A percentile compares a stretch with the other conserved stretches of the same genome.
Evolutionary conservation across 2,888 invertebrate species (phyloP).

Genomic region (Agonopterix alstromeriana): DNA sequence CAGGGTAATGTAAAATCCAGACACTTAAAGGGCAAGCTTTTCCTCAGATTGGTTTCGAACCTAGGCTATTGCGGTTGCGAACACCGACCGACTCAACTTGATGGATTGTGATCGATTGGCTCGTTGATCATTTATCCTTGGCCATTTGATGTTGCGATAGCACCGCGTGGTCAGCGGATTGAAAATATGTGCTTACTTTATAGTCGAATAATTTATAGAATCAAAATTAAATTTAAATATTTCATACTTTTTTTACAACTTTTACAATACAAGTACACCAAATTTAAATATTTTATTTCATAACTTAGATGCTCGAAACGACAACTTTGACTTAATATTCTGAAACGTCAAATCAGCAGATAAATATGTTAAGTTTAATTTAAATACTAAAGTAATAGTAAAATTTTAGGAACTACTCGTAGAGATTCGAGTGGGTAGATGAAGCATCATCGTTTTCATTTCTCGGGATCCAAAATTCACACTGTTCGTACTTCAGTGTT

Average conservation of each 20-base stretch:
- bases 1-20: conserved; percentile 56
- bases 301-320: no score
- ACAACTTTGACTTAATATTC: no score
- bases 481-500: neutral
- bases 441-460: neutral
- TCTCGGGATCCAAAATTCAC: neutral
- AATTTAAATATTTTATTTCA: no score
- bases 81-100: conserved; percentile 33
- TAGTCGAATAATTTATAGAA: no score
- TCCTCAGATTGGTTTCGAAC: conserved; percentile 38
- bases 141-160: conserved; percentile 54
- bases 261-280: no score
- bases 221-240: no score
- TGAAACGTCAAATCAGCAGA: no score
- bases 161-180: conserved; percentile 32
- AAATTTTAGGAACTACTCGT: no score
- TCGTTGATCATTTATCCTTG: conserved; percentile 63
- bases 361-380: no score
- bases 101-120: conserved; percentile 66
- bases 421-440: no score
- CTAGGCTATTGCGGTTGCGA: conserved; percentile 40
- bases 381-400: no score
- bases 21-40: conserved; percentile 48
- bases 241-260: no score
- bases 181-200: conserved; percentile 28